These are phyloP conservation scores for Microplitis manilae DNA, from an alignment of 2,888 invertebrate genomes.

Conservation along the genomic window DNA sequence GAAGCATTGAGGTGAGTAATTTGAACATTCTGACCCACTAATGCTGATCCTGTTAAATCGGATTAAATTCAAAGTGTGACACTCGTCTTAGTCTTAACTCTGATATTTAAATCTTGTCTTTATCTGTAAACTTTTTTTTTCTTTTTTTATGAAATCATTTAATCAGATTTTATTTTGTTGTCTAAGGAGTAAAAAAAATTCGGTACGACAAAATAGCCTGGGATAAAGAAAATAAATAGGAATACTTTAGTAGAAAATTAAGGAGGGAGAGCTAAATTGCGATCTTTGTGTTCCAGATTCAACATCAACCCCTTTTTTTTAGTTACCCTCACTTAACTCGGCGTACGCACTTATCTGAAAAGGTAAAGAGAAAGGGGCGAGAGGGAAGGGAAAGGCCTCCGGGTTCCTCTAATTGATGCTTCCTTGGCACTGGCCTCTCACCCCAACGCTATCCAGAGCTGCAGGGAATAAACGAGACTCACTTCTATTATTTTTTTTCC, in stretches of 20 bases:
- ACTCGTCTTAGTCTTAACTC: neutral
- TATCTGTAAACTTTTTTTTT: neutral
- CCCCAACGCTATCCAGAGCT: neutral
- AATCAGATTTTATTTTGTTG: neutral
- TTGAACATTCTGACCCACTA: slow-evolving; percentile 16
- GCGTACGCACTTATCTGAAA: slow-evolving; percentile 51
- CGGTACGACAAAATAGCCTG: neutral
- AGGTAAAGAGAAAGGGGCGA: slow-evolving; percentile 4
- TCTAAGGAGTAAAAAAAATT: neutral
- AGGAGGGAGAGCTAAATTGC: neutral
- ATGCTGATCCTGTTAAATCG: neutral
- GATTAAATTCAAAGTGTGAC: neutral
- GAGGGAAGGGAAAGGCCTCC: slow-evolving; percentile 35
- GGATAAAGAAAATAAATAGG: neutral
- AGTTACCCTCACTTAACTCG: slow-evolving; percentile 47
- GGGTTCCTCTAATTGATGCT: slow-evolving; percentile 51
- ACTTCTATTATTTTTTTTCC: slow-evolving; percentile 19
- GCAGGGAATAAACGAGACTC: slow-evolving; percentile 29
- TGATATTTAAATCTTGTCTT: neutral
- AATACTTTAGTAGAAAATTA: neutral
- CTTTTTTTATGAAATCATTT: neutral
- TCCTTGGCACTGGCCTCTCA: slow-evolving; percentile 37
- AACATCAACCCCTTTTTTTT: slow-evolving; percentile 26
- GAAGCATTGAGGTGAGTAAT: slow-evolving; percentile 3
- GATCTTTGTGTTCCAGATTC: slow-evolving; percentile 38